Evolutionary conservation across 2,888 invertebrate species (phyloP).

Genomic region (Latrodectus elegans): DNA sequence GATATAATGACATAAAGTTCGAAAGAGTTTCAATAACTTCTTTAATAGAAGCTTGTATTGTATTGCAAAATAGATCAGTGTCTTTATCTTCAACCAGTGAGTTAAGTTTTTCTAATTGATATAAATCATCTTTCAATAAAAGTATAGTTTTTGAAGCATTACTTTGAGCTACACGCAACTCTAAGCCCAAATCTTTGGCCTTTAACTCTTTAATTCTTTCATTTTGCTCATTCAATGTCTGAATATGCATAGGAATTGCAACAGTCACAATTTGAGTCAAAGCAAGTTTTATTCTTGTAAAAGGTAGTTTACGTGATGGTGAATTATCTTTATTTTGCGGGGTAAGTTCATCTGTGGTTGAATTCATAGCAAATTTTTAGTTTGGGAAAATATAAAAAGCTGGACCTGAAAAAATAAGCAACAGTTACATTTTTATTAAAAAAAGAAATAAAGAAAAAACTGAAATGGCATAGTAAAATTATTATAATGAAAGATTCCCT

Average conservation of each 20-base stretch:
- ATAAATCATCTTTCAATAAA: slow-evolving; percentile 51
- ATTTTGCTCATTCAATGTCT: slow-evolving; percentile 27
- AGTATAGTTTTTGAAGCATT: slow-evolving; percentile 55
- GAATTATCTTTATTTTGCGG: too few species aligned
- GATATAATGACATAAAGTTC: slow-evolving; percentile 36
- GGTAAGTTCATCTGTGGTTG: background rate
- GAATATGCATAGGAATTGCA: slow-evolving; percentile 51
- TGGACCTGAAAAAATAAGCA: background rate
- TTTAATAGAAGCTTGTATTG: slow-evolving; percentile 9
- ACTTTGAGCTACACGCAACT: slow-evolving; percentile 45
- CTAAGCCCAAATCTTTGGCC: background rate
- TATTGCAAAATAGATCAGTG: slow-evolving; percentile 26
- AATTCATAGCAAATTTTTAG: background rate
- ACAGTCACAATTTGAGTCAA: slow-evolving; percentile 30
- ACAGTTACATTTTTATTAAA: background rate
- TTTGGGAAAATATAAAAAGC: background rate
- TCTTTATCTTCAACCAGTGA: slow-evolving; percentile 45
- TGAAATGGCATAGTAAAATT: background rate
- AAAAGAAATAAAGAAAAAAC: background rate
- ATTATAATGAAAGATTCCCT: background rate
- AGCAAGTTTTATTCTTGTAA: slow-evolving; percentile 25
- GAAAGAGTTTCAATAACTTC: slow-evolving; percentile 46
- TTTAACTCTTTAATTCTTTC: slow-evolving; percentile 43
- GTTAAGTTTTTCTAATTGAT: slow-evolving; percentile 50
- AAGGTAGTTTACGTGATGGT: slow-evolving; percentile 33